A percentile compares a stretch with the other conserved stretches of the same genome.
These are phyloP conservation scores for Crotalus tigris DNA, from an alignment of 2,113 vertebrate species.

Conservation along the genomic window DNA sequence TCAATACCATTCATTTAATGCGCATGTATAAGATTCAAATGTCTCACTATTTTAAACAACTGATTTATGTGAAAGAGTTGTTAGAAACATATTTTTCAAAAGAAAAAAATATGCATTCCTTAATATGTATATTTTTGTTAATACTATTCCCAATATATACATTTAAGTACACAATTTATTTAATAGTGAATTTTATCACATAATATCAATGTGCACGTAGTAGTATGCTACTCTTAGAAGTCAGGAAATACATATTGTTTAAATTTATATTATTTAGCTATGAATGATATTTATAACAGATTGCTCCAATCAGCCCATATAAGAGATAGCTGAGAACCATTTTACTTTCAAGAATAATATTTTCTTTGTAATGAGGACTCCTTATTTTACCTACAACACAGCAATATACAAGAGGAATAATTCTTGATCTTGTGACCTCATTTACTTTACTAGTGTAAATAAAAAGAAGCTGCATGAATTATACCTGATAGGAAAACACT, in stretches of 20 bases:
- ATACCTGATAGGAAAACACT: background rate
- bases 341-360: background rate
- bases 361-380: background rate
- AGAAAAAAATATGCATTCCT: background rate
- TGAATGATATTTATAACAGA: background rate
- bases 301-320: background rate
- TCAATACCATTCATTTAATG: background rate
- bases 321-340: background rate
- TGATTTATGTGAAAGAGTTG: background rate
- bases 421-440: background rate
- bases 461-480: conserved; percentile 30
- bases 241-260: background rate
- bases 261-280: background rate
- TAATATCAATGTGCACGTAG: background rate
- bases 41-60: background rate
- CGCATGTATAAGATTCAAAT: background rate
- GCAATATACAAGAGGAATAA: background rate
- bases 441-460: conserved; percentile 16
- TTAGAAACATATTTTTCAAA: background rate
- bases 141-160: background rate
- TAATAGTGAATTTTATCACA: background rate
- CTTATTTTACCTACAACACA: background rate
- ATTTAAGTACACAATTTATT: background rate
- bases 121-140: background rate
- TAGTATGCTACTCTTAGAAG: background rate